A percentile compares a stretch with the other conserved stretches of the same genome.
Evolutionary conservation across 2,113 vertebrate species (phyloP).

Genomic region (Paradisaea rubra): DNA sequence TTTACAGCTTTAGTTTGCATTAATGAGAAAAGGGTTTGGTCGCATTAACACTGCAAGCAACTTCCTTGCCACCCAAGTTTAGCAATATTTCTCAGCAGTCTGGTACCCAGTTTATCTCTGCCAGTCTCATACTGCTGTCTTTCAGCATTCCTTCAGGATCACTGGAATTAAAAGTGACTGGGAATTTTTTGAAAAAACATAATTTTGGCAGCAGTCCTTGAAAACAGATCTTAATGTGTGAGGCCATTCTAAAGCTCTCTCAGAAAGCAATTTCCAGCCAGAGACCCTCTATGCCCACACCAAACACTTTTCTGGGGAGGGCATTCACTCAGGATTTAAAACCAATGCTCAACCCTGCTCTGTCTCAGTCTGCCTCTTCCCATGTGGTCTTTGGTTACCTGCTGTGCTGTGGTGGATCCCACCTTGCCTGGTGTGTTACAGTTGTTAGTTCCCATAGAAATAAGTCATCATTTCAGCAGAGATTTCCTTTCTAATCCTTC

Average conservation of each 20-base stretch:
- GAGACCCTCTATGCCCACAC: background rate
- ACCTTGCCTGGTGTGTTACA: background rate
- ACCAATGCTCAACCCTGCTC: background rate
- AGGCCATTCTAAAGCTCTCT: background rate
- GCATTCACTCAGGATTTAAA: background rate
- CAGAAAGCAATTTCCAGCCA: background rate
- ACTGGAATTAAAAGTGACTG: constrained; percentile 3
- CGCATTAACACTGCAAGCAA: background rate
- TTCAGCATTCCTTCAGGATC: constrained; percentile 27
- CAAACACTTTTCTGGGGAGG: background rate
- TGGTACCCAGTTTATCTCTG: background rate
- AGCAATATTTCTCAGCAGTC: background rate
- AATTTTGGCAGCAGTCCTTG: background rate
- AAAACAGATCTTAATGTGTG: background rate
- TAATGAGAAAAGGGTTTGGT: background rate
- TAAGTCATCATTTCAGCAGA: background rate
- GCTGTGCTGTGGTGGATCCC: background rate
- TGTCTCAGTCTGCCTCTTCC: background rate
- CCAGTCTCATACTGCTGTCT: background rate
- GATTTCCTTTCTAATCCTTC: background rate
- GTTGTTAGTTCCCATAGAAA: background rate
- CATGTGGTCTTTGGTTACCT: background rate
- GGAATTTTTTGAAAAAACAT: constrained; percentile 32
- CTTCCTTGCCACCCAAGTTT: background rate
- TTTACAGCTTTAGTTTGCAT: background rate